Percentiles rank a stretch among this genome's conserved stretches.
Conservation (phyloP, 2,888 invertebrate species). For the Belgica antarctica region DNA sequence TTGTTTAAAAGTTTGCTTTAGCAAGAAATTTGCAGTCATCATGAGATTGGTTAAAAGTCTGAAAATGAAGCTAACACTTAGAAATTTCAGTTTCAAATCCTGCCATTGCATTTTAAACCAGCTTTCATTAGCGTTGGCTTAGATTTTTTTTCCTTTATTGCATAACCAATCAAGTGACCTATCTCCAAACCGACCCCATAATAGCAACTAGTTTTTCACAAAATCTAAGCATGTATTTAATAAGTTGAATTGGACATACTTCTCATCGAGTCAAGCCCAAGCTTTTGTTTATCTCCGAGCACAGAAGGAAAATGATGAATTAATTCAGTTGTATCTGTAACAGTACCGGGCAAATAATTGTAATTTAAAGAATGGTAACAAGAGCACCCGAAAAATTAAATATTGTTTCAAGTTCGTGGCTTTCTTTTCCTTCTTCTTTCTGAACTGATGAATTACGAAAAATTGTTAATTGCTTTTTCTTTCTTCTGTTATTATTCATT, state of each 20-base stretch:
- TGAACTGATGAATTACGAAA: constrained; percentile 2
- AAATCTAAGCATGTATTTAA: constrained; percentile 1
- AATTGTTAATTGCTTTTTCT: constrained; percentile 20
- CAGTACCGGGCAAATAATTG: constrained; percentile 29
- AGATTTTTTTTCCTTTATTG: too few relatives aligned
- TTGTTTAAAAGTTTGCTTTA: too few relatives aligned
- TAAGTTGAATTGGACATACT: constrained; percentile 36
- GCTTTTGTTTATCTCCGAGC: background rate
- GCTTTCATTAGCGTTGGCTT: too few relatives aligned
- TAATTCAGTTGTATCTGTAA: constrained; percentile 37
- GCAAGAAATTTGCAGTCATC: too few relatives aligned
- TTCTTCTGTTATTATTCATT: background rate
- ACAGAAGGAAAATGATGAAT: constrained; percentile 20
- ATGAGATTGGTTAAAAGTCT: too few relatives aligned
- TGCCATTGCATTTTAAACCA: too few relatives aligned
- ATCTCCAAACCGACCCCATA: too few relatives aligned
- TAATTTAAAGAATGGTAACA: constrained; percentile 26
- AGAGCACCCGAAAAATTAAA: constrained; percentile 11
- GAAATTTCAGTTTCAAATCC: too few relatives aligned
- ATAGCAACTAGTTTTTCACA: too few relatives aligned
- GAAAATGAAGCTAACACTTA: too few relatives aligned
- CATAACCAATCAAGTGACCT: too few relatives aligned
- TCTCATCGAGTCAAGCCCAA: constrained; percentile 31
- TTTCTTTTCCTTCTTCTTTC: background rate
- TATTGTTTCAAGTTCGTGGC: constrained; percentile 25